Evolutionary conservation across 2,797 vertebrate genomes (phyloP), one percentile per base, ranked within the genome.

Genomic region (Syncerus caffer): DNA sequence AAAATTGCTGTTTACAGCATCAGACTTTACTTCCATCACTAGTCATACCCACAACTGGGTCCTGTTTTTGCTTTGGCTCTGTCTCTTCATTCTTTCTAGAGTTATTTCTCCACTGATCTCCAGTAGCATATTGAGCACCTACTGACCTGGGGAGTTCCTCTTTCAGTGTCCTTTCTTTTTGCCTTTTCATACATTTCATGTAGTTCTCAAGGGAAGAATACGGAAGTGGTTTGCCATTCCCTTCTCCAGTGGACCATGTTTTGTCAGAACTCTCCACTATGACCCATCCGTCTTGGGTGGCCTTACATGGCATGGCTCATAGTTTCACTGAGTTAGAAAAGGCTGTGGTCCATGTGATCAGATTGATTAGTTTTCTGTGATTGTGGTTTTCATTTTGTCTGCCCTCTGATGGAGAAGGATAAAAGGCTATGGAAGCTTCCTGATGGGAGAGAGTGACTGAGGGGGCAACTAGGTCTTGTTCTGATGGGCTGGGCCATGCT

Each of bases 281-380:
- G 17, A 34, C 17, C 17, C n/a, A 10, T 34, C 64, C 0, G 0
- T 67, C 17, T 10, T 34, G 64, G n/a, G 17, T 67, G n/a, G 17
- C 17, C n/a, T 67, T 67, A 34, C 17, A 34, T 34, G n/a, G 64
- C 17, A 67, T 11, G n/a, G n/a, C 9, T 67, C 64, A 34, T 21
- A 34, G n/a, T 67, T 34, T 67, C 64, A 67, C 21, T 67, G n/a
- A 34, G 64, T 21, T 67, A 67, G 17, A 67, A 10, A 34, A 34
- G n/a, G 4, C 9, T 34, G n/a, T 67, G 64, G 64, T 34, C 64
- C 64, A 21, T 11, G 64, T 21, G n/a, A 67, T 67, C 4, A 67
- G 9, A 67, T 11, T 34, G 64, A 19, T 11, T 34, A 67, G 17
- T 34, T 67, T 21, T 67, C 64, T 67, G 64, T 67, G n/a, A 34